phyloP scores from a whole-genome alignment of 2,888 invertebrate genomes.

The Tipula unca region DNA sequence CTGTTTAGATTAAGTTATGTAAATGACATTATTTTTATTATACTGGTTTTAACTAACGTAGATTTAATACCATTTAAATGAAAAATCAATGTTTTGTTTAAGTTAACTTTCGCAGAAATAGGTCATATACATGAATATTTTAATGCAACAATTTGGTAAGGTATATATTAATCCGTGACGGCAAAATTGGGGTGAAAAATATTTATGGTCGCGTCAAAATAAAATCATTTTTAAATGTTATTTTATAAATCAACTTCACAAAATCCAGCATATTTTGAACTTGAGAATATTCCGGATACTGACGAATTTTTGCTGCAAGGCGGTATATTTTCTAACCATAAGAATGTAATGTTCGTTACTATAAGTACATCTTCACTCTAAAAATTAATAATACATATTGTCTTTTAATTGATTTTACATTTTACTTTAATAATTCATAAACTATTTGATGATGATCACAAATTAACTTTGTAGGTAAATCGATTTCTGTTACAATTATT shows the following conservation, averaged over 20 bases:
- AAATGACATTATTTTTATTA: neutral
- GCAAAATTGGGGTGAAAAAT: neutral
- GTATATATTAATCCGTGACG: neutral
- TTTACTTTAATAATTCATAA: neutral
- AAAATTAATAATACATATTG: no score
- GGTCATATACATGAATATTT: neutral
- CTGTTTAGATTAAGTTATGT: neutral
- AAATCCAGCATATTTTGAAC: no score
- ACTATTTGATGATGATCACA: neutral
- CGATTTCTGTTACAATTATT: no score
- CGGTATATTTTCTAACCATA: no score
- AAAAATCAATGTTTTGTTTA: neutral
- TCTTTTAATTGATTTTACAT: neutral
- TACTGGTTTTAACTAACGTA: neutral
- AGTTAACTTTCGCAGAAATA: neutral
- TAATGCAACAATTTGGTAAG: neutral
- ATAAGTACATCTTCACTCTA: no score
- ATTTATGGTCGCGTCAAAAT: neutral
- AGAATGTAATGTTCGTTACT: no score
- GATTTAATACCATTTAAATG: neutral
- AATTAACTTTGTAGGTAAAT: neutral
- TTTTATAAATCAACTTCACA: no score
- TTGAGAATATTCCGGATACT: no score
- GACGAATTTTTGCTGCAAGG: no score
- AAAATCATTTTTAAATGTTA: neutral